Evolutionary conservation across 1,140 invertebrate species (phyloP).

Genomic region (Trichonephila clavata): DNA sequence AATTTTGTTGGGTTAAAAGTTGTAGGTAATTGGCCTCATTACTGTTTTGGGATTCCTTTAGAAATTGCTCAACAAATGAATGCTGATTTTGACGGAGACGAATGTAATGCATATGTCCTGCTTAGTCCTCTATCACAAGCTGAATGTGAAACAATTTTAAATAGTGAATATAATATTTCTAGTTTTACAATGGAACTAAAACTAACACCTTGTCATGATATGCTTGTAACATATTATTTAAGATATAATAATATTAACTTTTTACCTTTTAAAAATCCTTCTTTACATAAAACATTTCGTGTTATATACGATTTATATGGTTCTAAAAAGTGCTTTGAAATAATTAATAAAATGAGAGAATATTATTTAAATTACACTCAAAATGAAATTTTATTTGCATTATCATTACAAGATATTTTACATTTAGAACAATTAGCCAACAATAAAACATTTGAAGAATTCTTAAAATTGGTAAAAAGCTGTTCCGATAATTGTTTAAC

Average conservation of each 20-base stretch:
- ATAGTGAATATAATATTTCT: slow-evolving; percentile 9
- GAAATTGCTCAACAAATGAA: slow-evolving; percentile 55
- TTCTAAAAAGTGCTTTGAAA: slow-evolving; percentile 21
- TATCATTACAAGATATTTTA: neutral
- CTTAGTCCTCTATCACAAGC: slow-evolving; percentile 32
- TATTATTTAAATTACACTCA: neutral
- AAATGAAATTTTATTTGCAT: slow-evolving; percentile 6
- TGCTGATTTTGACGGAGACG: slow-evolving; percentile 63
- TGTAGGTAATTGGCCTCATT: neutral
- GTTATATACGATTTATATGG: slow-evolving; percentile 56
- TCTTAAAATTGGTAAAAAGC: neutral
- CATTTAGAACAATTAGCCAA: neutral
- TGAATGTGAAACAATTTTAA: slow-evolving; percentile 15
- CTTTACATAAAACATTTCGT: slow-evolving; percentile 25
- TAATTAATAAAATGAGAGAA: neutral
- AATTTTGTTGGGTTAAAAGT: slow-evolving; percentile 43
- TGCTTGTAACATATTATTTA: slow-evolving; percentile 23
- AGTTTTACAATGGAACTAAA: slow-evolving; percentile 57
- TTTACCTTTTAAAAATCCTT: neutral
- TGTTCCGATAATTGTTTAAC: neutral
- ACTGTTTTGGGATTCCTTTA: slow-evolving; percentile 58
- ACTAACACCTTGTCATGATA: slow-evolving; percentile 42
- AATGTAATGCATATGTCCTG: slow-evolving; percentile 17
- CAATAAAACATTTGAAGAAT: slow-evolving; percentile 14
- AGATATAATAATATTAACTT: slow-evolving; percentile 28